Evolutionary conservation across 1,140 invertebrate species (phyloP), one percentile per base, ranked within the genome.

Genomic region (Chrysomallon squamiferum): DNA sequence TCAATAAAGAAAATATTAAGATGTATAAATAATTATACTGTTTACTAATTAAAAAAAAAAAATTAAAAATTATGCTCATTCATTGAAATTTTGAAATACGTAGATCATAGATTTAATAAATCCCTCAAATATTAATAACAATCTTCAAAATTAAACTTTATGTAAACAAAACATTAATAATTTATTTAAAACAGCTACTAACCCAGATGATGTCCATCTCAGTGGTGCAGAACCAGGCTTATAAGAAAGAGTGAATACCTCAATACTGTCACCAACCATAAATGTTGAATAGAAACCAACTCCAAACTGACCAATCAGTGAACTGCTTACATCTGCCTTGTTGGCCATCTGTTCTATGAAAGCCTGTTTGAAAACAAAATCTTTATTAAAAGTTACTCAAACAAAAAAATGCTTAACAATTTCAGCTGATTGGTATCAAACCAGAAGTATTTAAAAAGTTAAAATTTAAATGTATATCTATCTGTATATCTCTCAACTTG

Each of bases 241-340:
- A 81, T 72, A 78, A 63, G 89, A 88, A 76, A 89, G 89, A 6
- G 95, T 95, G 78, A 88, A 97, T 0, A 99, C 95, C 80, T 96
- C 93, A 18, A 98, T 94, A 83, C 92, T 93, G 74, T 97, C 91
- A 59, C 95, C 94, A 1, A 98, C 96, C 93, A 98, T 98, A 83
- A 98, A 98, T 0, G 93, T 91, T 47, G 96, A 97, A 80, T 98
- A 99, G 84, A 99, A 99, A 11, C 97, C 97, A 18, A 99, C 97
- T 68, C 96, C 97, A 89, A 99, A 99, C 82, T 98, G 95, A 5
- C 96, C 97, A 85, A 98, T 98, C 62, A 98, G 97, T 58, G 66
- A 75, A 59, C 67, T 79, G 30, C 64, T 63, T 18, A 89, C 87
- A 35, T 89, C 86, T 13, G 86, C 86, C 79, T 92, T 89, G 27